Evolutionary conservation across 1,140 invertebrate species (phyloP), one percentile per base, ranked within the genome.

Genomic region (Caligus rogercresseyi): DNA sequence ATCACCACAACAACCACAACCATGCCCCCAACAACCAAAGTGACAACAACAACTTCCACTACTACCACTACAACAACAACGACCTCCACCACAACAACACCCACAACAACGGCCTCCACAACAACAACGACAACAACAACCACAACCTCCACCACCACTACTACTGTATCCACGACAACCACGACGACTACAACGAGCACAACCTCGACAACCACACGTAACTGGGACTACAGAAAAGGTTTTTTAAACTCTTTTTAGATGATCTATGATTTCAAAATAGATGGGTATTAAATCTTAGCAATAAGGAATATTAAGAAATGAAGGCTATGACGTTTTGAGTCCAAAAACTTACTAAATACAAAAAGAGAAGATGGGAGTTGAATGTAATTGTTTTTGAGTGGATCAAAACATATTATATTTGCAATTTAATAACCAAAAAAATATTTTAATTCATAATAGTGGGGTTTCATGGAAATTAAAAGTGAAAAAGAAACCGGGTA

Each of bases 1-100:
- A 63, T 55, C 14, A 65, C 67, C 14, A 65, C 61, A 16, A 68
- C 31, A n/a, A 61, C 64, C 14, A 65, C 43, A 43, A 54, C 65
- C 3, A 51, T 63, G 1, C 43, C 65, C 2, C 61, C 65, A 21
- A 20, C 65, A 56, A 53, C 65, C 25, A 58, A 52, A 52, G 4
- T 31, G 52, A 63, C 18, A 21, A 63, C 52, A 15, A 63, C 21
- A 15, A 59, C 54, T 43, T 11, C 31, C 31, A 43, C 64, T n/a
- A 52, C 65, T 4, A 65, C 64, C 23, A 23, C 64, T 25, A 63
- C 64, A 25, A 63, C 54, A 18, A 23, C 59, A 63, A 63, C 18
- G n/a, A 63, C 52, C 20, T 57, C 21, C 21, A 63, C 54, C 61
- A 63, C 15, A 56, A 63, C 52, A n/a, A 63, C 54, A 15, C 19